Base-by-base conservation (phyloP, 2,113 vertebrate species). In the Rhinoderma darwinii region DNA sequence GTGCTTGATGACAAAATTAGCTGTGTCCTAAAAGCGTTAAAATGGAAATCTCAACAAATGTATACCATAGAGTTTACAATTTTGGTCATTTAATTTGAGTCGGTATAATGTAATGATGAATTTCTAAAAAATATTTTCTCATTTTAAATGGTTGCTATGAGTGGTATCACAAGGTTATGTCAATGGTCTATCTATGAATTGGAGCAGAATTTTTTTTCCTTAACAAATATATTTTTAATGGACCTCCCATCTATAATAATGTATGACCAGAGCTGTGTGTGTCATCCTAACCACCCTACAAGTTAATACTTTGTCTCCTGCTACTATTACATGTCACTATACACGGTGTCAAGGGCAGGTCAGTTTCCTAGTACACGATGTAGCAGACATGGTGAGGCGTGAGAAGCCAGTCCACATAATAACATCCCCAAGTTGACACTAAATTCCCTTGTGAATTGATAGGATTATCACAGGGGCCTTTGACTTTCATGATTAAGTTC, bases 251-350 rank as follows among this genome's bases (percentile, higher is more conserved):
- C 9, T 2, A 82, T 66, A 30, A 66, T 22, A 41, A 44, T 82
- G 15, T 66, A 44, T 82, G 37, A 43, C 56, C n/a, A 63, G 59
- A 44, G 15, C 79, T 18, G 39, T 56, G 61, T 51, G 63, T 70
- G 61, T 70, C 20, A 70, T 83, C 43, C 30, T 70, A 35, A 27
- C 63, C 81, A 83, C 18, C 27, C 63, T 70, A 83, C 61, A 83
- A 72, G 43, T 83, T 72, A 72, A 70, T 70, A 70, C 81, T 50
- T 35, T 50, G 39, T 83, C 61, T 68, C 7, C 61, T 83, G 61
- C 81, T 68, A 66, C 81, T 83, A 83, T 83, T 83, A 83, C 81
- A 83, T 83, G 41, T 70, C 81, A 83, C 43, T 68, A 70, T 25
- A 83, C 78, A 83, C 11, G 61, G 30, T 68, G 81, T 68, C 59